Base-by-base conservation (phyloP, 2,797 vertebrate species). In the Pogoniulus pusillus region DNA sequence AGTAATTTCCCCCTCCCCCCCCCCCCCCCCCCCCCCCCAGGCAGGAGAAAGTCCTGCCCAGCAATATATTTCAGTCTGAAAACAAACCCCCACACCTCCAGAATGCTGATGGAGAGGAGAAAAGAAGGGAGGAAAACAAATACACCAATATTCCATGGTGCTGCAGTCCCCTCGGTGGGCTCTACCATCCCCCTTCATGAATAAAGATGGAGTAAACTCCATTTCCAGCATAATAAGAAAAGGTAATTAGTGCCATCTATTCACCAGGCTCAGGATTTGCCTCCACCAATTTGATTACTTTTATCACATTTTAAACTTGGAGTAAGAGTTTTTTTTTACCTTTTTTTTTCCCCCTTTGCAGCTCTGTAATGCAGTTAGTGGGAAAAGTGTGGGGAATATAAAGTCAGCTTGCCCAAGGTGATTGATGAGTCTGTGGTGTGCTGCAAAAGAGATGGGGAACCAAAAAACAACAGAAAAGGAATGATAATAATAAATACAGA, bases 231-330 rank as follows among this genome's bases (percentile, higher is more conserved):
- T 98, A 98, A 99, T 98, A 98, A 98, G 97, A 98, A 98, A 98
- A 98, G 97, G 98, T 98, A 99, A 99, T 99, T 99, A 99, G 98
- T 98, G 98, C 98, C 98, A 99, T 99, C 98, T 98, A 98, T 99
- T 99, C 98, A 98, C 98, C 98, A 97, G 97, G 98, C 98, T 49
- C 98, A 98, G 98, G 98, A 98, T 98, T 97, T 98, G 98, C 98
- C 97, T 98, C 96, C 92, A 97, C 96, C 97, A 98, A 99, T 99
- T 97, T 81, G 98, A 99, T 99, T 99, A 99, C 96, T 98, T 98
- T 98, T 98, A 99, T 99, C 98, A 98, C 98, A 99, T 99, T 99
- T 98, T 98, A 98, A 99, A 98, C 98, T 99, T 98, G 96, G 98
- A 98, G 98, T 98, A 98, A 98, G 47, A n/a, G 43, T 10, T 45